Evolutionary conservation across 2,888 invertebrate genomes (phyloP), one percentile per base, ranked within the genome.

Genomic region (Globia sparganii): DNA sequence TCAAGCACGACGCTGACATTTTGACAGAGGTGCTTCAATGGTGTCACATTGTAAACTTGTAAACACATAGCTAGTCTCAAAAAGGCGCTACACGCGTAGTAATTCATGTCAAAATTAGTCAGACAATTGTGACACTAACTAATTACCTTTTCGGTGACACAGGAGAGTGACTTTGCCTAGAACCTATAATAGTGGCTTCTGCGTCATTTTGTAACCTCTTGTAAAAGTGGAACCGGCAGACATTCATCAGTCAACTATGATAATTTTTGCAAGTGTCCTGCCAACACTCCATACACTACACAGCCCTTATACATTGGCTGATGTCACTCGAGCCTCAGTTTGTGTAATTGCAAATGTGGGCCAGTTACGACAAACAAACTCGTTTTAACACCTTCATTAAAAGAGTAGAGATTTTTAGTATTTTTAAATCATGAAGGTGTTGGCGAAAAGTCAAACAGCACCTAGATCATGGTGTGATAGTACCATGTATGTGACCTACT

Each of bases 311-410:
- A 73, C 40, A 74, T 49, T 31, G 43, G 46, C 34, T 34, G 75
- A 65, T 58, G 34, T 28, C 74, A 65, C 43, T 56, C 34, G 77
- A 56, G 21, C 34, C n/a, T 21, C 40, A 49, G 46, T 73, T 74
- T 75, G 46, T 81, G 81, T 43, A 53, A 74, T 65, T 65, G 31
- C 49, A 6, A 43, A 81, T 53, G 34, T 49, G 49, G 75, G 49
- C 56, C 56, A 65, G 49, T 59, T 49, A 59, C 40, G 40, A 43
- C 58, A 65, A 74, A 34, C 75, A 59, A 72, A 73, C 56, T 72
- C n/a, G 43, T 65, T 49, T 21, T 62, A 56, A 49, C 31, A 49
- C 64, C 37, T 59, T 46, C 34, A 25, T n/a, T 53, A 61, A n/a
- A 53, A n/a, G 15, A 43, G 40, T 46, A 25, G 25, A 25, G 46